Evolutionary conservation across 2,113 vertebrate genomes (phyloP).

Genomic region (Anarrhichthys ocellatus): DNA sequence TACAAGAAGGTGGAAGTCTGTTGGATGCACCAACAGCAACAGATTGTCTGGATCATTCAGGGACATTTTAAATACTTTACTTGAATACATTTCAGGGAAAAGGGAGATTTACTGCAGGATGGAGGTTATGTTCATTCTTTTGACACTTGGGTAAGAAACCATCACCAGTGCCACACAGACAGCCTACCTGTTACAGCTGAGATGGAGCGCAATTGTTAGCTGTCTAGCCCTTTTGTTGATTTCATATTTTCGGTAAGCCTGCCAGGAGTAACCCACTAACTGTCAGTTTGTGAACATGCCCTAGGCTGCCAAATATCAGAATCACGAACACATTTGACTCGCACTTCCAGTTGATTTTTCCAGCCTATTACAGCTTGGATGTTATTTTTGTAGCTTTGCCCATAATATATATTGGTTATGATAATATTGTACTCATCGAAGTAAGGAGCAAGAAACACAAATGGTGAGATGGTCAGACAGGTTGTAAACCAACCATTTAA

Average conservation of each 20-base stretch:
- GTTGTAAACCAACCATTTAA: background rate
- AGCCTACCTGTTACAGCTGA: conserved; percentile 21
- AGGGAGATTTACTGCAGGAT: conserved; percentile 10
- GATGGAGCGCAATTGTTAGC: conserved; percentile 43
- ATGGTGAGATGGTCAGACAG: background rate
- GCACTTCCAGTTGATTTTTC: conserved; percentile 12
- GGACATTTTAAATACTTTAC: conserved; percentile 26
- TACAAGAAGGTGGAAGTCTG: conserved; percentile 33
- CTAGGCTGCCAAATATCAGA: conserved; percentile 38
- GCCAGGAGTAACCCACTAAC: conserved; percentile 33
- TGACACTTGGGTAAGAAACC: conserved; percentile 31
- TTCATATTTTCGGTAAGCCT: conserved; percentile 22
- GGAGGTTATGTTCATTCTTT: conserved; percentile 32
- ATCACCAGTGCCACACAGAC: conserved; percentile 21
- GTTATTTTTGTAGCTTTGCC: background rate
- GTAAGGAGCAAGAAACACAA: background rate
- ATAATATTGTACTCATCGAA: background rate
- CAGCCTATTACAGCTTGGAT: background rate
- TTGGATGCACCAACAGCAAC: conserved; percentile 21
- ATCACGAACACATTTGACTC: conserved; percentile 11
- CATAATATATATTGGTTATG: background rate
- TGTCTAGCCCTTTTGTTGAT: conserved; percentile 18
- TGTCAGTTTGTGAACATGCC: conserved; percentile 47
- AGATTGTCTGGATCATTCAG: conserved; percentile 42
- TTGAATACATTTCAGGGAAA: conserved; percentile 23